Evolutionary conservation across 2,113 vertebrate genomes (phyloP).

Genomic region (Hyperoodon ampullatus): DNA sequence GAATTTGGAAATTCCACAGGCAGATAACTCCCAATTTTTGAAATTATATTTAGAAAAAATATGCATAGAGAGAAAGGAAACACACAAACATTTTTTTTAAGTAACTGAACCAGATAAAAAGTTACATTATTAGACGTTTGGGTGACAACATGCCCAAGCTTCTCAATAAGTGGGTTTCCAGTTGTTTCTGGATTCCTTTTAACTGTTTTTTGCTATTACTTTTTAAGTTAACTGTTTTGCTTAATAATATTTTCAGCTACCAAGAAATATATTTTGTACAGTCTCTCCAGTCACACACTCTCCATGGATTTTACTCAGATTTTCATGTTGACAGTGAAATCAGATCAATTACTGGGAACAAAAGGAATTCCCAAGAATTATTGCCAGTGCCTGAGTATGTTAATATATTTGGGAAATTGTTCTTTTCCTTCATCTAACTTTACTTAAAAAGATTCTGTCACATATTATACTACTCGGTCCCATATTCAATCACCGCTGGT

Average conservation of each 20-base stretch:
- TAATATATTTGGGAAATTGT: not conserved
- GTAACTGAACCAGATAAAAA: not conserved
- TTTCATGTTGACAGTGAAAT: not conserved
- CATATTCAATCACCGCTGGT: not conserved
- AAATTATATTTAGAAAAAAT: conserved; percentile 8
- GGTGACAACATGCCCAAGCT: not conserved
- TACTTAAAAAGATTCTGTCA: not conserved
- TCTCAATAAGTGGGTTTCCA: not conserved
- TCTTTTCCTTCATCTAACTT: not conserved
- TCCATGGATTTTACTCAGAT: not conserved
- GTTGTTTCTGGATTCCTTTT: not conserved
- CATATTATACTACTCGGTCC: not conserved
- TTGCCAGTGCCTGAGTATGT: not conserved
- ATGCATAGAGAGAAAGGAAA: not conserved
- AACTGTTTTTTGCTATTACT: not conserved
- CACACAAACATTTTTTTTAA: not conserved
- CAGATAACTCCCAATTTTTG: not conserved
- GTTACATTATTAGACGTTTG: not conserved
- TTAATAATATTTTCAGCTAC: not conserved
- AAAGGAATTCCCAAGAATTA: not conserved
- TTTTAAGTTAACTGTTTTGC: not conserved
- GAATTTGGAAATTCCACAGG: not conserved
- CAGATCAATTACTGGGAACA: not conserved
- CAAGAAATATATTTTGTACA: not conserved
- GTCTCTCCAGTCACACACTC: not conserved